Percentiles rank a stretch among this genome's conserved stretches.
Conservation (phyloP, 2,888 invertebrate genomes). For the Holacanthella duospinosa region DNA sequence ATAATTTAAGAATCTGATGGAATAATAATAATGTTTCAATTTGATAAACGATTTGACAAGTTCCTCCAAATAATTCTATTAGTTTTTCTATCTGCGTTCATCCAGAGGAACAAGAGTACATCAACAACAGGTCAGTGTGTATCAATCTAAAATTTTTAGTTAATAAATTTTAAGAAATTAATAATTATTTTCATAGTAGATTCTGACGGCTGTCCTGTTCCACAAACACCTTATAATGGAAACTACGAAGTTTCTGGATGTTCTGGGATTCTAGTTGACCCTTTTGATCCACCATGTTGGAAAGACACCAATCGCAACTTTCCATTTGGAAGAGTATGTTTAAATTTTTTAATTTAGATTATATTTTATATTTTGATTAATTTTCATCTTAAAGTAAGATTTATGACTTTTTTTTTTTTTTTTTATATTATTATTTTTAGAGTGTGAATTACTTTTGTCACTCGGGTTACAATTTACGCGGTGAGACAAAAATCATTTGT, state of each 20-base stretch:
- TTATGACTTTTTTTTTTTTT: not conserved
- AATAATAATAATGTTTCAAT: too few relatives aligned
- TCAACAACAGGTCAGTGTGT: too few relatives aligned
- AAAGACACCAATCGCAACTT: slow-evolving; percentile 16
- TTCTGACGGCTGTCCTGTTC: slow-evolving; percentile 9
- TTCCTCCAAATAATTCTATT: too few relatives aligned
- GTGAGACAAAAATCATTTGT: slow-evolving; percentile 10
- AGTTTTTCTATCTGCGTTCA: too few relatives aligned
- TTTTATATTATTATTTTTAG: slow-evolving; percentile 2
- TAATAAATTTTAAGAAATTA: too few relatives aligned
- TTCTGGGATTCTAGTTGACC: slow-evolving; percentile 17
- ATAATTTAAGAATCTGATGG: too few relatives aligned
- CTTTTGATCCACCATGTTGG: slow-evolving; percentile 22
- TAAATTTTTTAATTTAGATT: not conserved
- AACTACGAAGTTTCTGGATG: slow-evolving; percentile 22
- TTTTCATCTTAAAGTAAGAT: not conserved
- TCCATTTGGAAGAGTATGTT: slow-evolving; percentile 17
- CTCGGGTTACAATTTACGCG: slow-evolving; percentile 12
- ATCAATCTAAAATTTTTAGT: too few relatives aligned
- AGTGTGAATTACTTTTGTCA: slow-evolving; percentile 17
- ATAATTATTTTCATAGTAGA: too few relatives aligned
- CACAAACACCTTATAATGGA: slow-evolving; percentile 19
- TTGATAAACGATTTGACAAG: too few relatives aligned
- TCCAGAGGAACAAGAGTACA: too few relatives aligned
- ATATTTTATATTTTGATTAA: not conserved